Base-by-base conservation (phyloP, 2,797 vertebrate species). In the Microctenopoma lineatum region DNA sequence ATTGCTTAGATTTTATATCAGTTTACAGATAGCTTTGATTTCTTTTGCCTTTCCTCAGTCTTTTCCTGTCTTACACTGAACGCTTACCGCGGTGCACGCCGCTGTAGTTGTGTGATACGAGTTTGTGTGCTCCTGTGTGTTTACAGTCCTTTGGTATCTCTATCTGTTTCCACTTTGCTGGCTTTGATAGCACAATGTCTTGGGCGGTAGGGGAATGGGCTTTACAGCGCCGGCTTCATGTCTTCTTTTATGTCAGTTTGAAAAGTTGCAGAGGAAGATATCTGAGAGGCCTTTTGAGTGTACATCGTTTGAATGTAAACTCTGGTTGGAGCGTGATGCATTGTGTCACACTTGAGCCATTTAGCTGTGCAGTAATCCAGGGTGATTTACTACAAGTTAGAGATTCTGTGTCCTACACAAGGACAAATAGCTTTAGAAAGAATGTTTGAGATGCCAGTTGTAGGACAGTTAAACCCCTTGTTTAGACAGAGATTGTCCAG, bases 141-240 rank as follows among this genome's bases (percentile, higher is more conserved):
- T 86, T 89, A 89, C 87, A 83, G 64, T 86, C 79, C 86, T 92
- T 87, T 90, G 73, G 82, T 87, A 79, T 89, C 87, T 87, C 79
- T 79, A 14, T 81, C 73, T 81, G 84, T 88, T 87, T 86, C 83
- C 87, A 82, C 79, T 81, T 82, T 84, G 76, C 42, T 11, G 57
- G 59, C 86, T 90, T 89, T 90, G 87, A 91, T 88, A 81, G 72
- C 59, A 14, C 60, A 2, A 41, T 77, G 74, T 88, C 71, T 84
- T 26, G 48, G 81, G 77, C 42, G 61, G 66, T 79, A 13, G 73
- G 83, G 81, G 82, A 84, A 69, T 69, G 75, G 77, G 79, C 82
- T 87, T 87, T 66, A 81, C 77, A 66, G 66, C 47, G 14, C 48
- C 45, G 12, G 75, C 42, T 77, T 68, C 74, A 7, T 79, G 79